A percentile compares a stretch with the other conserved stretches of the same genome.
phyloP scores from a whole-genome alignment of 2,113 vertebrate genomes.

The Crotalus helleri region DNA sequence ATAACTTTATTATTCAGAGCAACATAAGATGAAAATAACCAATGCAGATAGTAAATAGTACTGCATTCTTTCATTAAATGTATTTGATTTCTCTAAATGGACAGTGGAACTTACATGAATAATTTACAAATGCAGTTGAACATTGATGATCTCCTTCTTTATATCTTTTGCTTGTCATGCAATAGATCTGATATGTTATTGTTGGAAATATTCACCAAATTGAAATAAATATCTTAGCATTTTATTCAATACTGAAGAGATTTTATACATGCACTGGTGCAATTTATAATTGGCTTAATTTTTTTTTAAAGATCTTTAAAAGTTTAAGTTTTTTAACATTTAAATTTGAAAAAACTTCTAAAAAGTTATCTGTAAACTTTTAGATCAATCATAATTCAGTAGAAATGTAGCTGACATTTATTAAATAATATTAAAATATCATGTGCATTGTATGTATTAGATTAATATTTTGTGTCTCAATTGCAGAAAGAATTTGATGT shows the following conservation, averaged over 20 bases:
- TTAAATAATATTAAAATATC: neutral
- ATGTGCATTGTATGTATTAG: neutral
- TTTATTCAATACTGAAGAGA: neutral
- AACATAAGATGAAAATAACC: neutral
- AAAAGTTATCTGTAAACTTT: neutral
- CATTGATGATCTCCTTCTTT: neutral
- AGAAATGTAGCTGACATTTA: neutral
- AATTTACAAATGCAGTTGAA: neutral
- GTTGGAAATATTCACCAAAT: neutral
- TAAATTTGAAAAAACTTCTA: neutral
- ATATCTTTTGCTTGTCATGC: neutral
- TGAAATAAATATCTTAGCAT: neutral
- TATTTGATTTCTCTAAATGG: neutral
- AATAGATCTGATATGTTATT: neutral
- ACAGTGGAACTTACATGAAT: neutral
- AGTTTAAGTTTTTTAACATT: neutral
- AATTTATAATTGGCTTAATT: neutral
- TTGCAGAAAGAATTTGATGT: neutral
- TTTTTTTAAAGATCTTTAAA: neutral
- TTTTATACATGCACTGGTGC: neutral
- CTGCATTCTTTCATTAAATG: neutral
- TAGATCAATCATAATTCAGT: neutral
- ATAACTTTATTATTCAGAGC: neutral
- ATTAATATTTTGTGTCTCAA: neutral
- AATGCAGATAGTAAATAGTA: neutral